Evolutionary conservation across 1,140 invertebrate species (phyloP).

Genomic region (Armadillidium nasatum): DNA sequence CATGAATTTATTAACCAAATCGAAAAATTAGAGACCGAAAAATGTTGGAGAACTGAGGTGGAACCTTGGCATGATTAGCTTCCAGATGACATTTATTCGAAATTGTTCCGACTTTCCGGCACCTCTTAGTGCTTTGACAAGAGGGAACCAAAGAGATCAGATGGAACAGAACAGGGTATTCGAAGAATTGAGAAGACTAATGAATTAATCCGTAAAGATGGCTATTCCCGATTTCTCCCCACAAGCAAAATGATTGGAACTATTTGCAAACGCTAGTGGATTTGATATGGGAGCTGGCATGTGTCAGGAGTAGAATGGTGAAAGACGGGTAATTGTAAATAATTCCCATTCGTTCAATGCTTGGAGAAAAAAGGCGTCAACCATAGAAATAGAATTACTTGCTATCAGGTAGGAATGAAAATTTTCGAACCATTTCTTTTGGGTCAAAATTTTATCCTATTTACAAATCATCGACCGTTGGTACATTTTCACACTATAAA

Average conservation of each 20-base stretch:
- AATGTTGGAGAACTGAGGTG: background rate
- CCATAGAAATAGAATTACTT: background rate
- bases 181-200: background rate
- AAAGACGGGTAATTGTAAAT: background rate
- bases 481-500: conserved; percentile 8
- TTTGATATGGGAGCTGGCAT: background rate
- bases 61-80: background rate
- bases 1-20: background rate
- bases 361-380: conserved; percentile 2
- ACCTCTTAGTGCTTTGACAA: background rate
- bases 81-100: background rate
- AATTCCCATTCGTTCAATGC: conserved; percentile 5
- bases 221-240: background rate
- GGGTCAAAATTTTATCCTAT: conserved; percentile 8
- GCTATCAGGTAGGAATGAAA: background rate
- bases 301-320: background rate
- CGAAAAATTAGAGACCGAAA: background rate
- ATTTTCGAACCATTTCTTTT: conserved; percentile 4
- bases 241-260: background rate
- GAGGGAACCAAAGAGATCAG: background rate
- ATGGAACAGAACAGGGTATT: background rate
- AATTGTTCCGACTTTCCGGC: background rate
- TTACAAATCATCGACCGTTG: conserved; percentile 13
- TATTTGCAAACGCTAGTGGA: background rate
- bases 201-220: background rate